Evolutionary conservation across 2,888 invertebrate genomes (phyloP).

Genomic region (Pachliopta kotzebuea): DNA sequence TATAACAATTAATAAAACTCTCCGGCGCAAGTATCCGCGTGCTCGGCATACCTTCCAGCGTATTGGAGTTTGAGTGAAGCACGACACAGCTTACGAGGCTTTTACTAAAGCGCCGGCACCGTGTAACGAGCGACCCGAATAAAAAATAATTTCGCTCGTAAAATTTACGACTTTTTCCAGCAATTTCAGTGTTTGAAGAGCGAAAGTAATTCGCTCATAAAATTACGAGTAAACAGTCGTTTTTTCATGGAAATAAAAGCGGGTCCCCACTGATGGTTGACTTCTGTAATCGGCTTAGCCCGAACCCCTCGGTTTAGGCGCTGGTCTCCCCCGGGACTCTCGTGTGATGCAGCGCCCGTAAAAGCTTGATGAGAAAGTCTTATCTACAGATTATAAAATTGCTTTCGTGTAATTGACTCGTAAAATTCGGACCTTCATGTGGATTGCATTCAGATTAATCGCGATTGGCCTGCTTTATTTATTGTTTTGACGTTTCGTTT

Average conservation of each 20-base stretch:
- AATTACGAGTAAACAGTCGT: conserved; percentile 78
- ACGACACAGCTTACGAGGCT: conserved; percentile 29
- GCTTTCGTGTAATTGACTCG: conserved; percentile 75
- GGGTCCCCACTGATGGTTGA: conserved; percentile 59
- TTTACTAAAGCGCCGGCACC: conserved; percentile 31
- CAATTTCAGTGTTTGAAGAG: conserved; percentile 71
- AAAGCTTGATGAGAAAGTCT: conserved; percentile 74
- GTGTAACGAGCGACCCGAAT: conserved; percentile 61
- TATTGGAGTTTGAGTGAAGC: conserved; percentile 28
- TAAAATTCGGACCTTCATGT: conserved; percentile 49
- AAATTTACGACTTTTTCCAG: conserved; percentile 69
- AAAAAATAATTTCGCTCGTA: conserved; percentile 67
- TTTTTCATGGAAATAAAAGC: conserved; percentile 74
- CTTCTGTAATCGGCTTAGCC: conserved; percentile 77
- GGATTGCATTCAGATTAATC: conserved; percentile 27
- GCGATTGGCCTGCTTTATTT: conserved; percentile 2
- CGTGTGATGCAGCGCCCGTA: conserved; percentile 65
- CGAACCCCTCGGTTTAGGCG: conserved; percentile 55
- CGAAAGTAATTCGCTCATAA: conserved; percentile 76
- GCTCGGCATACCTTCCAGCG: conserved; percentile 48
- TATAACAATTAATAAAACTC: conserved; percentile 77
- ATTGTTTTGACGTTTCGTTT: neutral
- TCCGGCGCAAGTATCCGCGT: conserved; percentile 57
- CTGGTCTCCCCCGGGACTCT: conserved; percentile 51
- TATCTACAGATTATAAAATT: conserved; percentile 76